Conservation (phyloP, 2,888 invertebrate genomes). For the Galeopsomyia nigrocyanea region DNA sequence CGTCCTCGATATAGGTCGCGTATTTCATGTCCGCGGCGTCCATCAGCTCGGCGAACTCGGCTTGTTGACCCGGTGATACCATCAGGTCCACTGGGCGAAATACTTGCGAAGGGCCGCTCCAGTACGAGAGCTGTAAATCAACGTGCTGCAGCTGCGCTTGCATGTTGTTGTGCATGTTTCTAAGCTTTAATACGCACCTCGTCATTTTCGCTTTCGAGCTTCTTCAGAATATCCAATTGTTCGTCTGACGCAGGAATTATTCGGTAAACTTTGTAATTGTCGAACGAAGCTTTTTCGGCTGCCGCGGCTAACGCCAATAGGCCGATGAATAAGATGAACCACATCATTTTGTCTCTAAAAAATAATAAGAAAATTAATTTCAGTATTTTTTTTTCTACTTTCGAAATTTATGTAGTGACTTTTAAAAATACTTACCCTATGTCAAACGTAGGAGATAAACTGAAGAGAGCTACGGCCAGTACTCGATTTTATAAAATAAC, state of each 20-base stretch:
- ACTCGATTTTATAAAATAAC: conserved; percentile 5
- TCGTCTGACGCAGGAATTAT: conserved; percentile 70
- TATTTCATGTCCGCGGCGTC: conserved; percentile 64
- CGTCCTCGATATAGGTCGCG: conserved; percentile 71
- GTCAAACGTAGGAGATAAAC: conserved; percentile 1
- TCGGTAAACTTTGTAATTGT: conserved; percentile 75
- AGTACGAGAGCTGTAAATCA: conserved; percentile 51
- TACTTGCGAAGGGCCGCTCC: conserved; percentile 57
- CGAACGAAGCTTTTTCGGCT: conserved; percentile 65
- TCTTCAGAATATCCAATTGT: conserved; percentile 66
- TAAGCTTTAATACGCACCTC: conserved; percentile 52
- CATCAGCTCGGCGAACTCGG: conserved; percentile 70
- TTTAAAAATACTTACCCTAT: conserved; percentile 1
- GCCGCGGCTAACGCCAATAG: conserved; percentile 51
- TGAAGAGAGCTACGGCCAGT: background rate
- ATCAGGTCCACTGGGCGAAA: conserved; percentile 71
- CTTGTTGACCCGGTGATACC: conserved; percentile 72
- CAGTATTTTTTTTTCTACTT: background rate
- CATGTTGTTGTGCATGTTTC: no score
- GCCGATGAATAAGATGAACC: conserved; percentile 31
- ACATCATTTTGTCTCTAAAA: conserved; percentile 37
- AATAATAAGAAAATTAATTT: background rate
- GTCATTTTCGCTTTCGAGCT: conserved; percentile 19
- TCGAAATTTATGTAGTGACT: background rate
- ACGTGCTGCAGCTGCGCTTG: no score